Evolutionary conservation across 2,113 vertebrate genomes (phyloP).

Genomic region (Girardinichthys multiradiatus): DNA sequence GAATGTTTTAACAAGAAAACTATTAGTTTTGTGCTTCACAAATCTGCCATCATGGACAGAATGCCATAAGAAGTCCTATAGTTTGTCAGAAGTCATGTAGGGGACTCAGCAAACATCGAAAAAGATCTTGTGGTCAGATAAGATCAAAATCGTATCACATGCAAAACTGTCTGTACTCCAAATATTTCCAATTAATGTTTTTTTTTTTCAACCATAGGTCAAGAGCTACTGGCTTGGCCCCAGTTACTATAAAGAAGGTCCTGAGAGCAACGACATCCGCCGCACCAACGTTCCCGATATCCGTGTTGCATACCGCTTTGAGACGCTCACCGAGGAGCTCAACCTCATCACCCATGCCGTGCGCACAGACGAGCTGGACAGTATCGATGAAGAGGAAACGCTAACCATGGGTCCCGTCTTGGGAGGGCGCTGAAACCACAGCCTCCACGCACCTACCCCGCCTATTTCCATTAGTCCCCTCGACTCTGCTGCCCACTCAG

Average conservation of each 20-base stretch:
- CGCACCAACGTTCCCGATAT: constrained; percentile 94
- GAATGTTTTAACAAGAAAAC: no score
- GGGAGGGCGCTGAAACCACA: constrained; percentile 36
- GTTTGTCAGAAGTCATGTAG: background rate
- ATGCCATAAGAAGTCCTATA: background rate
- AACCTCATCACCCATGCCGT: constrained; percentile 91
- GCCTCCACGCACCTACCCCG: no score
- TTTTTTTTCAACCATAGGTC: constrained; percentile 73
- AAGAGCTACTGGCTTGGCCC: constrained; percentile 95
- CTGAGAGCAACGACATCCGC: constrained; percentile 91
- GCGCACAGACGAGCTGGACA: constrained; percentile 84
- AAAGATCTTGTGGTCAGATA: background rate
- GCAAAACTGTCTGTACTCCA: background rate
- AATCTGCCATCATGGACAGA: no score
- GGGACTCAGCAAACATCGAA: background rate
- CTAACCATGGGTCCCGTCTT: constrained; percentile 73
- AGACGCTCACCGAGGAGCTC: constrained; percentile 93
- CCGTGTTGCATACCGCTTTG: constrained; percentile 88
- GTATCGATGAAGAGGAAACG: constrained; percentile 83
- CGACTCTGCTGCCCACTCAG: constrained; percentile 8
- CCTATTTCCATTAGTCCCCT: constrained; percentile 5
- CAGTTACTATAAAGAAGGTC: constrained; percentile 85
- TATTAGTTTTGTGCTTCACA: no score
- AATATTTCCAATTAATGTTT: background rate
- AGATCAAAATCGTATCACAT: background rate